Percentiles rank a stretch among this genome's conserved stretches.
Conservation (phyloP, 2,888 invertebrate species). For the Hoplodrina blanda region DNA sequence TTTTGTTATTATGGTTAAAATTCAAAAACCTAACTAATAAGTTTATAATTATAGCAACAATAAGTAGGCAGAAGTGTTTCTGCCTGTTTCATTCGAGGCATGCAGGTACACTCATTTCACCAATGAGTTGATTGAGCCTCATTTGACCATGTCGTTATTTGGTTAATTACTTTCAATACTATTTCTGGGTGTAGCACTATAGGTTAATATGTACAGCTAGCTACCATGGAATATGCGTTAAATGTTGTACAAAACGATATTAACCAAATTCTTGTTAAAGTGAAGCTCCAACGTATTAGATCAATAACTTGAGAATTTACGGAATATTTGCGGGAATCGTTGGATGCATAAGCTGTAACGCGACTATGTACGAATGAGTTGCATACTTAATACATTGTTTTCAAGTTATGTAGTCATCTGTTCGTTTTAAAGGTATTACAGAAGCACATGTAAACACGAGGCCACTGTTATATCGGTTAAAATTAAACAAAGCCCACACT, state of each 20-base stretch:
- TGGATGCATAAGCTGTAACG: background rate
- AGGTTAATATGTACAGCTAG: background rate
- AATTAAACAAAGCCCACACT: background rate
- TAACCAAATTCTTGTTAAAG: background rate
- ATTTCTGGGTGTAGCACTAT: background rate
- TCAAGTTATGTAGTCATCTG: constrained; percentile 3
- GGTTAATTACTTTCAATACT: background rate
- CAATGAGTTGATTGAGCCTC: background rate
- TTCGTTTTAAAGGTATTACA: constrained; percentile 13
- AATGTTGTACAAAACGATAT: background rate
- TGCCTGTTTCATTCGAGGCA: background rate
- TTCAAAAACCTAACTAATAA: no score
- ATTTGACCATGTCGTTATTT: background rate
- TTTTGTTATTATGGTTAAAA: no score
- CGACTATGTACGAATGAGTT: background rate
- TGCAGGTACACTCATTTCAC: background rate
- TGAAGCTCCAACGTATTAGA: background rate
- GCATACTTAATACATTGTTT: background rate
- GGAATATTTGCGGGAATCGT: constrained; percentile 5
- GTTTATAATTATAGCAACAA: background rate
- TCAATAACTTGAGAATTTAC: constrained; percentile 1
- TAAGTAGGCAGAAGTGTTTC: background rate
- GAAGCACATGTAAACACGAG: constrained; percentile 18
- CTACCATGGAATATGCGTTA: background rate
- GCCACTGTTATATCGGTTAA: constrained; percentile 23